A percentile compares a stretch with the other conserved stretches of the same genome.
Evolutionary conservation across 1,140 invertebrate genomes (phyloP).

Genomic region (Cyphomyrmex costatus): DNA sequence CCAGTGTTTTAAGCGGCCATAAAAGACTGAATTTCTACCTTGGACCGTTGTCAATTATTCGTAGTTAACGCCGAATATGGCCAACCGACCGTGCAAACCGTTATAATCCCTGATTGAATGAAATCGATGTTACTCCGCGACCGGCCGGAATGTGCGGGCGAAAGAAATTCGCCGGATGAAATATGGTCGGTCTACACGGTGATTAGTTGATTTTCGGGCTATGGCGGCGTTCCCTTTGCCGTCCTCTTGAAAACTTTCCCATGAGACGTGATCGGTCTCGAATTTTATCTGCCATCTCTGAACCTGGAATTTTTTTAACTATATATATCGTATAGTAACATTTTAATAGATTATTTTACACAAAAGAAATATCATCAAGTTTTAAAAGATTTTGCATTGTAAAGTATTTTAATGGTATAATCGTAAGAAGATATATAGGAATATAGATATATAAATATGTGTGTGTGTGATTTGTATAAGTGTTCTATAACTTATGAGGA

Average conservation of each 20-base stretch:
- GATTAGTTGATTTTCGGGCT: conserved; percentile 57
- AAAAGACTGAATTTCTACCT: conserved; percentile 47
- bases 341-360: conserved; percentile 7
- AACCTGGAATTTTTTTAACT: background rate
- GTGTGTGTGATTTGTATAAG: too few species aligned
- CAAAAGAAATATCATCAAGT: background rate
- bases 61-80: conserved; percentile 69
- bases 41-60: conserved; percentile 57
- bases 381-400: background rate
- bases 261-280: conserved; percentile 35
- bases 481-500: background rate
- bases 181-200: conserved; percentile 36
- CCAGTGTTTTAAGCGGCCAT: conserved; percentile 45
- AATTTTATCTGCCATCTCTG: conserved; percentile 52
- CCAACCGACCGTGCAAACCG: conserved; percentile 64
- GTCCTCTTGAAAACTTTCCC: conserved; percentile 53
- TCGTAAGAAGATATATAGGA: background rate
- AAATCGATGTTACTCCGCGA: conserved; percentile 58
- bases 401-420: background rate
- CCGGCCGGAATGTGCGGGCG: conserved; percentile 25
- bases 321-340: conserved; percentile 7
- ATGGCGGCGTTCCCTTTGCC: conserved; percentile 6
- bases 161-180: conserved; percentile 58
- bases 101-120: conserved; percentile 74
- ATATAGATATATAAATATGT: too few species aligned